Evolutionary conservation across 2,888 invertebrate genomes (phyloP).

Genomic region (Macropis europaea): DNA sequence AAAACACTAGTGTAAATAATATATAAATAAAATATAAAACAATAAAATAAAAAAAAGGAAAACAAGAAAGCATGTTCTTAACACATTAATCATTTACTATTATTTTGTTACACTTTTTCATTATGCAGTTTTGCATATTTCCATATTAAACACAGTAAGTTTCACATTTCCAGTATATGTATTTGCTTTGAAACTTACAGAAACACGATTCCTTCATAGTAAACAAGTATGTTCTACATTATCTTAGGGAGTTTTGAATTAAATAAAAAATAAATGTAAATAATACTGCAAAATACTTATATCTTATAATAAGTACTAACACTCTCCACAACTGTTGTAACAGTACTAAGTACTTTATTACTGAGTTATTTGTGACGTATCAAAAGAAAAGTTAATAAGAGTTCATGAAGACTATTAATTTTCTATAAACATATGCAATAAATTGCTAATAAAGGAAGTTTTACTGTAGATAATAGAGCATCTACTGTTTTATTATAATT

Average conservation of each 20-base stretch:
- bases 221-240: conserved; percentile 18
- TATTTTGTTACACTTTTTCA: conserved; percentile 23
- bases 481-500: conserved; percentile 54
- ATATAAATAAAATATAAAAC: conserved; percentile 7
- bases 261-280: conserved; percentile 54
- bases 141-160: not conserved
- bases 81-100: not conserved
- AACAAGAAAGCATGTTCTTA: not conserved
- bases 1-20: not conserved
- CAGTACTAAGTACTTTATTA: conserved; percentile 50
- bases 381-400: conserved; percentile 27
- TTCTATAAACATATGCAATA: conserved; percentile 35
- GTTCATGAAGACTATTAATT: conserved; percentile 10
- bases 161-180: not conserved
- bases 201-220: conserved; percentile 5
- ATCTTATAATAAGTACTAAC: conserved; percentile 36
- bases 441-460: conserved; percentile 38
- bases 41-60: conserved; percentile 7
- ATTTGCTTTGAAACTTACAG: conserved; percentile 22
- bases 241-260: conserved; percentile 22
- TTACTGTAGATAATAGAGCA: conserved; percentile 46
- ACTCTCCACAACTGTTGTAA: conserved; percentile 28
- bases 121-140: conserved; percentile 10
- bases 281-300: conserved; percentile 60
- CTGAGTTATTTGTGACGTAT: conserved; percentile 14